A percentile compares a stretch with the other conserved stretches of the same genome.
These are phyloP conservation scores for Drosophila parthenogenetica DNA, from an alignment of 2,888 invertebrate genomes.

Conservation along the genomic window DNA sequence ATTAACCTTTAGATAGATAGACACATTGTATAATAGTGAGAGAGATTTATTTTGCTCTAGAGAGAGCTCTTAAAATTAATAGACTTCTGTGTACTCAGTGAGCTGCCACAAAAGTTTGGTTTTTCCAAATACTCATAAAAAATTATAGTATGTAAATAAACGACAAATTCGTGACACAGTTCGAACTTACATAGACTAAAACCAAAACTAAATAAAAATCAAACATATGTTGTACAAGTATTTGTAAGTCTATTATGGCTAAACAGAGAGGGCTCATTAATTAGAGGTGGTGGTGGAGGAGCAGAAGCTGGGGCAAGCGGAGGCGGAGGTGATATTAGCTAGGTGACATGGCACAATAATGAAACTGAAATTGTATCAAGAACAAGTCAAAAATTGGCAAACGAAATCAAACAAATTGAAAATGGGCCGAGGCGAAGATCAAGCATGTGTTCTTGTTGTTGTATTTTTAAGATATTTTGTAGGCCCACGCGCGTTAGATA, in stretches of 20 bases:
- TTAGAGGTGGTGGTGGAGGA: background rate
- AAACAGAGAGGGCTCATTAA: constrained; percentile 26
- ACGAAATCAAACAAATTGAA: constrained; percentile 71
- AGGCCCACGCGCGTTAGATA: constrained; percentile 63
- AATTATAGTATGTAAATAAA: background rate
- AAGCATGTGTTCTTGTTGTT: constrained; percentile 29
- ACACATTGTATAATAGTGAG: too few species aligned
- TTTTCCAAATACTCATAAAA: constrained; percentile 1
- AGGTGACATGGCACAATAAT: constrained; percentile 21
- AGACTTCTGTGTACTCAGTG: too few species aligned
- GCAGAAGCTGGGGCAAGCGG: too few species aligned
- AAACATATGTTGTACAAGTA: constrained; percentile 16
- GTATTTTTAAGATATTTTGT: constrained; percentile 52
- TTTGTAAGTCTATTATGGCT: constrained; percentile 2
- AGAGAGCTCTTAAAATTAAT: too few species aligned
- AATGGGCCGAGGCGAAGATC: constrained; percentile 62
- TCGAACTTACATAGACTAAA: constrained; percentile 27
- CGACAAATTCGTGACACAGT: constrained; percentile 35
- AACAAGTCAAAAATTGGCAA: constrained; percentile 50
- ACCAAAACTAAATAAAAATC: background rate
- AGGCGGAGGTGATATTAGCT: constrained; percentile 13
- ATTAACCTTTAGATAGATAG: too few species aligned
- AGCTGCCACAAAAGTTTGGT: background rate
- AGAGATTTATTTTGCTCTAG: too few species aligned
- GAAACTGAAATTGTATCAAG: background rate